Conservation (phyloP, 2,113 vertebrate species). For the Aptenodytes patagonicus region DNA sequence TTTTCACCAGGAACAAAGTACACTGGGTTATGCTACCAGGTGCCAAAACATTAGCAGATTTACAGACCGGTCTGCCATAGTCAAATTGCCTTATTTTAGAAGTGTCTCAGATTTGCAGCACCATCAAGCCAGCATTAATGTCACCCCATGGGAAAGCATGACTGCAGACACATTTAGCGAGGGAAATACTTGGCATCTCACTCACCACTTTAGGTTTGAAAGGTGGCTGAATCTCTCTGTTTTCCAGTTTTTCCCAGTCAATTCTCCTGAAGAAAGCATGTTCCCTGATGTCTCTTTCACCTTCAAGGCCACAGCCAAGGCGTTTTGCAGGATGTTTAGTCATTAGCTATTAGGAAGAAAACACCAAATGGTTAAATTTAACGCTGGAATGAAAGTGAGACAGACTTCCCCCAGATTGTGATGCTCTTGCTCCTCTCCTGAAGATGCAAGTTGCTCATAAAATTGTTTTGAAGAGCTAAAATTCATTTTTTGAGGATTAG, state of each 20-base stretch:
- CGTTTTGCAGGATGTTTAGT: slow-evolving; percentile 96
- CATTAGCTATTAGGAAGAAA: slow-evolving; percentile 82
- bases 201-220: slow-evolving; percentile 99
- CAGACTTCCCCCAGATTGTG: neutral
- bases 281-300: slow-evolving; percentile 91
- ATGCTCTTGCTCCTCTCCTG: neutral
- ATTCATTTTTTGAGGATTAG: neutral
- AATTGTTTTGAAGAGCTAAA: neutral
- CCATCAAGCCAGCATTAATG: neutral
- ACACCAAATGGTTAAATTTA: neutral
- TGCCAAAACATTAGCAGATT: neutral
- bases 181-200: neutral
- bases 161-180: neutral
- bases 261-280: slow-evolving; percentile 97
- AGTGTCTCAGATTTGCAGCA: neutral
- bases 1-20: neutral
- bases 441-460: neutral
- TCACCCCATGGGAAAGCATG: neutral
- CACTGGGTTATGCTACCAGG: neutral
- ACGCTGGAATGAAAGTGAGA: neutral
- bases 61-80: neutral
- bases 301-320: slow-evolving; percentile 90
- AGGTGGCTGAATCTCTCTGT: slow-evolving; percentile 92
- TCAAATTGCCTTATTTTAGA: neutral
- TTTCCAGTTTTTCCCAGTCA: slow-evolving; percentile 95